Percentiles rank a stretch among this genome's conserved stretches.
These are phyloP conservation scores for Melitaea cinxia DNA, from an alignment of 1,140 invertebrate species.

Conservation along the genomic window DNA sequence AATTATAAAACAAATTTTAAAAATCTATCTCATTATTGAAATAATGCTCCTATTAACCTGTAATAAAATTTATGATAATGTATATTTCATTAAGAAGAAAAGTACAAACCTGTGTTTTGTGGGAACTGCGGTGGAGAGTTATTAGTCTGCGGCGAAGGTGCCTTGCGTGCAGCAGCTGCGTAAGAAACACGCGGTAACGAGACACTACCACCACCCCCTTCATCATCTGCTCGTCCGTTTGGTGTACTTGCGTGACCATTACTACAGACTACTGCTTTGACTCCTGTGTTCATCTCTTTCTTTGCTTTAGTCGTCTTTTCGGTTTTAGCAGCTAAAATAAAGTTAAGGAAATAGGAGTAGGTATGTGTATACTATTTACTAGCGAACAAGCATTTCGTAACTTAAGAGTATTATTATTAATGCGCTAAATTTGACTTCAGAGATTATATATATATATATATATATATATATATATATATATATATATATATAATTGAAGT, in stretches of 20 bases:
- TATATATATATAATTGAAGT: no score
- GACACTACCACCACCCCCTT: constrained; percentile 61
- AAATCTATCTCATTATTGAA: no score
- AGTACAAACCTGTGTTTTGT: constrained; percentile 56
- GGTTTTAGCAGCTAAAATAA: constrained; percentile 59
- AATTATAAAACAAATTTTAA: background rate
- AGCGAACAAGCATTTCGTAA: no score
- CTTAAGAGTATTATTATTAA: no score
- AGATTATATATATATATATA: no score
- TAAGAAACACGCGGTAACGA: constrained; percentile 68
- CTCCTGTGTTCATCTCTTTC: constrained; percentile 49
- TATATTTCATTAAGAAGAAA: no score
- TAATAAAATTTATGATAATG: no score
- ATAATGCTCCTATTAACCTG: no score
- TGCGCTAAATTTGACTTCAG: no score
- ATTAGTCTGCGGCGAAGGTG: constrained; percentile 60
- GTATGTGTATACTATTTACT: no score
- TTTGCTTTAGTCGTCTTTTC: constrained; percentile 70
- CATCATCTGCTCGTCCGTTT: constrained; percentile 72
- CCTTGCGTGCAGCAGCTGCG: constrained; percentile 72
- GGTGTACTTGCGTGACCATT: constrained; percentile 68
- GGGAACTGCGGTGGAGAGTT: constrained; percentile 58
- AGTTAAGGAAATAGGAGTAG: background rate
- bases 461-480: no score
- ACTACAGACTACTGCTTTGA: constrained; percentile 60